A percentile compares a stretch with the other conserved stretches of the same genome.
These are phyloP conservation scores for Leptodactylus fallax DNA, from an alignment of 2,797 vertebrate species.

Conservation along the genomic window DNA sequence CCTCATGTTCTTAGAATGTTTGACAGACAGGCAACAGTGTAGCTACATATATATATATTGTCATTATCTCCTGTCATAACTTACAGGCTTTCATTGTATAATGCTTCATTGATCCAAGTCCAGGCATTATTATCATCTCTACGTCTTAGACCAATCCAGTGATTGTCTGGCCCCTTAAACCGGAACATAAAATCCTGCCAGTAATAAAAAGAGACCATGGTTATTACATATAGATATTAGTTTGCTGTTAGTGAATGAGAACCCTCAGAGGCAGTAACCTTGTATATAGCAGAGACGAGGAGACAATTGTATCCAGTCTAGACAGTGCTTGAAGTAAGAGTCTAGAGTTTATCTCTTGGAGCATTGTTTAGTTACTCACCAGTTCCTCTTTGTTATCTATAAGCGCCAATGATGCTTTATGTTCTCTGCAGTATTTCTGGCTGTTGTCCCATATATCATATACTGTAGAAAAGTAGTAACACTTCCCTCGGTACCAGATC, in stretches of 20 bases:
- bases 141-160: neutral
- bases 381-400: neutral
- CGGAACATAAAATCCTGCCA: neutral
- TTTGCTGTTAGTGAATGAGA: no score
- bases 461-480: slow-evolving; percentile 12
- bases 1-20: no score
- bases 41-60: no score
- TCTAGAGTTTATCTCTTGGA: no score
- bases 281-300: no score
- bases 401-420: neutral
- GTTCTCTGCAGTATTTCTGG: neutral
- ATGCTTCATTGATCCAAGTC: neutral
- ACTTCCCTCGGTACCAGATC: slow-evolving; percentile 4
- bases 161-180: neutral
- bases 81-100: neutral
- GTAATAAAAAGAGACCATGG: neutral
- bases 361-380: slow-evolving; percentile 14
- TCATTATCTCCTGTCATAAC: neutral
- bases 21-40: no score
- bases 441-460: neutral
- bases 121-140: neutral
- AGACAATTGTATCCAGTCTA: no score
- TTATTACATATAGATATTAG: neutral
- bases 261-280: no score
- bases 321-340: no score